These are phyloP conservation scores for Lycorma delicatula DNA, from an alignment of 1,140 invertebrate species.

Conservation along the genomic window DNA sequence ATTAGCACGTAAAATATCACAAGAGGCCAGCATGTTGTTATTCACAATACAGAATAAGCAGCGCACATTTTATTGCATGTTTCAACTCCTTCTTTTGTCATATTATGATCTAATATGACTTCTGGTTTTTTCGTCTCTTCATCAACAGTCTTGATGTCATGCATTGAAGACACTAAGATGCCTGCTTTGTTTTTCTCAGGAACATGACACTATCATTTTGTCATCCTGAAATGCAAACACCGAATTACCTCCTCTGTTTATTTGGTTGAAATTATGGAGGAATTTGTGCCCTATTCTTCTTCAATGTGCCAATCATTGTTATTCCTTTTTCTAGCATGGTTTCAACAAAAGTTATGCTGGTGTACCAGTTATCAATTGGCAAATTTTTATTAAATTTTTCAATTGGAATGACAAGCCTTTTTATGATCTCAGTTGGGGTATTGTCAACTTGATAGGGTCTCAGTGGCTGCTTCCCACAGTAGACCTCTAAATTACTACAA, in stretches of 20 bases:
- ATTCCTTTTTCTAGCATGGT: slow-evolving; percentile 30
- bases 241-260: not conserved
- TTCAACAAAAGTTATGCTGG: slow-evolving; percentile 33
- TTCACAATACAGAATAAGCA: slow-evolving; percentile 22
- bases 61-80: slow-evolving; percentile 29
- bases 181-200: slow-evolving; percentile 27
- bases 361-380: slow-evolving; percentile 38
- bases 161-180: slow-evolving; percentile 33
- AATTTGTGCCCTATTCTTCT: slow-evolving; percentile 39
- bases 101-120: slow-evolving; percentile 30
- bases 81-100: slow-evolving; percentile 33
- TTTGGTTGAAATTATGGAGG: slow-evolving; percentile 26
- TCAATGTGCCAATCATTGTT: slow-evolving; percentile 37
- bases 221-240: slow-evolving; percentile 16
- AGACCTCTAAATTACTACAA: slow-evolving; percentile 32
- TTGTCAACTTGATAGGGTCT: slow-evolving; percentile 31
- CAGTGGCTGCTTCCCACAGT: slow-evolving; percentile 33
- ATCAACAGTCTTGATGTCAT: slow-evolving; percentile 25
- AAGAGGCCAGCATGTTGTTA: slow-evolving; percentile 31
- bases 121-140: slow-evolving; percentile 25
- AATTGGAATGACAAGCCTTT: slow-evolving; percentile 23
- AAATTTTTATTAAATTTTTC: slow-evolving; percentile 32
- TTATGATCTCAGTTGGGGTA: slow-evolving; percentile 26
- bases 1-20: slow-evolving; percentile 29
- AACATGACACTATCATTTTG: slow-evolving; percentile 16